phyloP scores from a whole-genome alignment of 2,888 invertebrate genomes.

The Temnothorax rugatulus region DNA sequence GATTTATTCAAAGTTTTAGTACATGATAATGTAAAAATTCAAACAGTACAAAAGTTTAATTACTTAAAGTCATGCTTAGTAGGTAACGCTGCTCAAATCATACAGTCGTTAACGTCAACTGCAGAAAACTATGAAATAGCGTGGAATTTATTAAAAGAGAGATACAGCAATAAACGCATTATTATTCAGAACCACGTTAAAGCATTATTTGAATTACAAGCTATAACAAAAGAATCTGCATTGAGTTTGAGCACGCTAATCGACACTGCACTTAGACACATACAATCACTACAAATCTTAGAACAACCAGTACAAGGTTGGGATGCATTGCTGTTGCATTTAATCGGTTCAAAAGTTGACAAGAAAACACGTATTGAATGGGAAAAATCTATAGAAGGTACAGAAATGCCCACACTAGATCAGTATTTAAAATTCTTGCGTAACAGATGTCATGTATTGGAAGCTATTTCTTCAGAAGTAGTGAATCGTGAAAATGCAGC shows the following conservation, averaged over 20 bases:
- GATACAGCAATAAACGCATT: constrained; percentile 14
- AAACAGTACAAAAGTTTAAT: not conserved
- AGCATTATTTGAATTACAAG: not conserved
- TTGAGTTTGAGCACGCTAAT: not conserved
- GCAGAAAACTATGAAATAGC: constrained; percentile 20
- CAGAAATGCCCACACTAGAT: not conserved
- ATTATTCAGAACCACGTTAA: constrained; percentile 28
- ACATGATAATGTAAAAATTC: not conserved
- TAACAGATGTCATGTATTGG: not conserved
- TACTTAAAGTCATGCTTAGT: constrained; percentile 9
- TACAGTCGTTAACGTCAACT: not conserved
- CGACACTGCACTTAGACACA: not conserved
- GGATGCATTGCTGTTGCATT: constrained; percentile 7
- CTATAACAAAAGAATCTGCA: not conserved
- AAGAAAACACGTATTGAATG: not conserved
- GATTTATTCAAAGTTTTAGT: not conserved
- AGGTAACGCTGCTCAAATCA: not conserved
- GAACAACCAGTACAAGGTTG: not conserved
- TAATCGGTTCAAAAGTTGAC: constrained; percentile 20
- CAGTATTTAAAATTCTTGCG: not conserved
- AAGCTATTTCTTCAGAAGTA: not conserved
- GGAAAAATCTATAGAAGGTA: not conserved
- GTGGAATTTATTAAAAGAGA: not conserved
- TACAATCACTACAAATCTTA: not conserved
- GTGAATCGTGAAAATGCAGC: no score